Percentiles rank a stretch among this genome's conserved stretches.
Conservation (phyloP, 2,797 vertebrate genomes). For the Kryptopterus vitreolus region DNA sequence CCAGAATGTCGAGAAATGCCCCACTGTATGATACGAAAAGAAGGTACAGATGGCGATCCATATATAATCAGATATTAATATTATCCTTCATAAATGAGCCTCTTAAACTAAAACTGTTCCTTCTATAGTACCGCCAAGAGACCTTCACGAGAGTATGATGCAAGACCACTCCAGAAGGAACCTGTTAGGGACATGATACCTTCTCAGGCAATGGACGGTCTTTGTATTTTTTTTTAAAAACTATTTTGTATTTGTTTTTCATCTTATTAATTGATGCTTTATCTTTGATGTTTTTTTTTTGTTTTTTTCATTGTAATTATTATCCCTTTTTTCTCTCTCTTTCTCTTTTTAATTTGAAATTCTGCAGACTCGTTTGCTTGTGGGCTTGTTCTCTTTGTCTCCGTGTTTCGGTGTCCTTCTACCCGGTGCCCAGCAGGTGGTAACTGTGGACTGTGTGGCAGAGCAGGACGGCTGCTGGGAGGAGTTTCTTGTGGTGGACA, state of each 20-base stretch:
- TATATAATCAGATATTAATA: not conserved
- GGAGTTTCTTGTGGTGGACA: conserved; percentile 80
- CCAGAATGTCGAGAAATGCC: conserved; percentile 56
- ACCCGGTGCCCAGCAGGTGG: conserved; percentile 71
- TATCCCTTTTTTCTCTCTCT: not conserved
- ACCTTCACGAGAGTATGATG: conserved; percentile 61
- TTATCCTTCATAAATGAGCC: not conserved
- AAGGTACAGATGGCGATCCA: conserved; percentile 63
- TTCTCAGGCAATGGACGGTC: conserved; percentile 63
- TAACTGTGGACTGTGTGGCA: conserved; percentile 83
- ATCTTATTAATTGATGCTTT: not conserved
- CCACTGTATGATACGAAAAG: conserved; percentile 48
- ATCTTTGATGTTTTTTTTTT: not conserved
- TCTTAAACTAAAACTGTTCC: not conserved
- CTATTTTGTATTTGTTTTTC: not conserved
- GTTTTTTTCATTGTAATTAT: no score
- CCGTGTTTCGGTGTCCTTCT: conserved; percentile 75
- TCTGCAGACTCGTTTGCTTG: conserved; percentile 71
- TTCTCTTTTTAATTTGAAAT: not conserved
- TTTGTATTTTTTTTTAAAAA: not conserved
- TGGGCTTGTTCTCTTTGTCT: conserved; percentile 81
- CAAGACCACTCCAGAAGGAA: conserved; percentile 67
- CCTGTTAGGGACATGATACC: not conserved
- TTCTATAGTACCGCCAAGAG: conserved; percentile 58
- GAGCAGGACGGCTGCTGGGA: conserved; percentile 77